These are phyloP conservation scores for Drosophila nigrodunni DNA, from an alignment of 1,140 invertebrate species.

Conservation along the genomic window DNA sequence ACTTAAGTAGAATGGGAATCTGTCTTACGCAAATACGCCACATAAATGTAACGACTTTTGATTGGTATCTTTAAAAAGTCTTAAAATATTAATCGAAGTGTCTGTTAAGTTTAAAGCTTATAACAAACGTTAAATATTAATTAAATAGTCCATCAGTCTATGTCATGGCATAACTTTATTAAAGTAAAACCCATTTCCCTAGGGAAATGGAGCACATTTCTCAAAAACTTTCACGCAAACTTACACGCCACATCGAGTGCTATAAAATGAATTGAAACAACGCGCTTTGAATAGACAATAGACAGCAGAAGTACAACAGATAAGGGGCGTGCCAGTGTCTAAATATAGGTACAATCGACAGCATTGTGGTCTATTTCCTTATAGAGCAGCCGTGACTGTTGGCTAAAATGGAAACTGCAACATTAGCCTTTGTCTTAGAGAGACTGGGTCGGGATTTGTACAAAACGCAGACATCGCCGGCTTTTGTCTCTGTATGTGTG, in stretches of 20 bases:
- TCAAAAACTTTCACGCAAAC: constrained; percentile 1
- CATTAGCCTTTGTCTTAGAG: constrained; percentile 64
- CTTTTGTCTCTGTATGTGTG: constrained; percentile 44
- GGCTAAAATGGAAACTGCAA: constrained; percentile 57
- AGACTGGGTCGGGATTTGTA: constrained; percentile 37
- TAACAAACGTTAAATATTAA: no score
- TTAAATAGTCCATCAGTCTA: no score
- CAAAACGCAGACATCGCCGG: constrained; percentile 12
- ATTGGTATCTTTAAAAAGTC: no score
- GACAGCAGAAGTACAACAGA: constrained; percentile 23
- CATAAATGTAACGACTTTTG: no score
- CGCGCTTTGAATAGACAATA: constrained; percentile 73
- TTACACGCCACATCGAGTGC: constrained; percentile 34
- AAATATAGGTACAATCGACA: constrained; percentile 59
- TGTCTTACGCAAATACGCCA: no score
- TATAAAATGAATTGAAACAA: constrained; percentile 64
- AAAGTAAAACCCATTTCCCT: background rate
- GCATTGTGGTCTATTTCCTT: constrained; percentile 35
- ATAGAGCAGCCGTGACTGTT: constrained; percentile 10
- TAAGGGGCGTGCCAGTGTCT: constrained; percentile 55
- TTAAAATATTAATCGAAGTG: no score
- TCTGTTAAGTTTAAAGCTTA: no score
- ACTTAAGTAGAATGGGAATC: background rate
- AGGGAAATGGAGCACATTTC: constrained; percentile 10
- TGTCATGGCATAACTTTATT: background rate